Conservation (phyloP, 2,797 vertebrate species). For the Coregonus sp. region DNA sequence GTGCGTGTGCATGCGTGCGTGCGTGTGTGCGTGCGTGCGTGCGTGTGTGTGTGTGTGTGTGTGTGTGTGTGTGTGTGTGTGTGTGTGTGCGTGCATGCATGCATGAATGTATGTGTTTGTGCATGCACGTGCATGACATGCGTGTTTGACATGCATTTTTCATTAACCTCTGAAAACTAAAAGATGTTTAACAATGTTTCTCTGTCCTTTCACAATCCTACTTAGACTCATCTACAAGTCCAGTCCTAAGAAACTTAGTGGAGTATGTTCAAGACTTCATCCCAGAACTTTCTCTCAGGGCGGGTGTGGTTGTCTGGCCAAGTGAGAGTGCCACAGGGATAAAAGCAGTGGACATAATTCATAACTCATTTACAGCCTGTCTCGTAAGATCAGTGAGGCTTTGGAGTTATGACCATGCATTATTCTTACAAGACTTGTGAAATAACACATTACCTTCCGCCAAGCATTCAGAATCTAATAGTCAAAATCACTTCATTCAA, state of each 20-base stretch:
- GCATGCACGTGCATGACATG: background rate
- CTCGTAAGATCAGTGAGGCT: conserved; percentile 74
- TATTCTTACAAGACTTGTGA: conserved; percentile 77
- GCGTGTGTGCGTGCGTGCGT: conserved; percentile 11
- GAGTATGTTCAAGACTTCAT: background rate
- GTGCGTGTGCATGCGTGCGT: conserved; percentile 6
- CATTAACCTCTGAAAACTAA: background rate
- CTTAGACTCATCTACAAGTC: background rate
- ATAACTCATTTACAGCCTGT: conserved; percentile 73
- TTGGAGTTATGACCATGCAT: conserved; percentile 70
- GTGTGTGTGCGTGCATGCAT: conserved; percentile 1
- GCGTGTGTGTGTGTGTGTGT: background rate
- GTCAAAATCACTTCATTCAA: conserved; percentile 73
- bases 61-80: background rate
- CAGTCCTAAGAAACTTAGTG: background rate
- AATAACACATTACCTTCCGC: conserved; percentile 69
- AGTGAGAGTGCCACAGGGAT: conserved; percentile 34
- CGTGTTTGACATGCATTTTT: background rate
- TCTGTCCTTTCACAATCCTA: too few relatives aligned
- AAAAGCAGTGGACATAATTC: conserved; percentile 63
- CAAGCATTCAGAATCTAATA: conserved; percentile 62
- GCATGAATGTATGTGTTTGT: background rate
- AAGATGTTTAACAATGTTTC: background rate
- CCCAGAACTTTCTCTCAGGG: conserved; percentile 7
- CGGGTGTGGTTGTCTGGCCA: background rate